Percentiles rank a stretch among this genome's conserved stretches.
phyloP scores from a whole-genome alignment of 2,888 invertebrate genomes.

The Dione vanillae region DNA sequence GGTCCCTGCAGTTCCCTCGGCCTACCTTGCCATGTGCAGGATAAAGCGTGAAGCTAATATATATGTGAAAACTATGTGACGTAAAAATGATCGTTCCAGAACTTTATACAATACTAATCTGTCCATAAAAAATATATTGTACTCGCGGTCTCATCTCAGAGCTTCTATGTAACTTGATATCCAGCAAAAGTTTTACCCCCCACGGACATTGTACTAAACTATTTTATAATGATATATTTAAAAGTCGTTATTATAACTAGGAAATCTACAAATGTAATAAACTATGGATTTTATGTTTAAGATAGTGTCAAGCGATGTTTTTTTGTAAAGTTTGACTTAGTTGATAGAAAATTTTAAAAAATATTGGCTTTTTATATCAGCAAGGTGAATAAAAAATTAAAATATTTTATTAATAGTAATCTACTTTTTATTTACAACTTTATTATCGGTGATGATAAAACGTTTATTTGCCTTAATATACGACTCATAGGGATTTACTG shows the following conservation, averaged over 20 bases:
- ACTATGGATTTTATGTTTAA: constrained; percentile 6
- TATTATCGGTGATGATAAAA: too few species aligned
- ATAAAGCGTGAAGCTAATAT: too few species aligned
- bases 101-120: neutral
- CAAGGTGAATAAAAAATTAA: neutral
- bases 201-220: constrained; percentile 51
- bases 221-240: constrained; percentile 24
- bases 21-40: too few species aligned
- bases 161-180: constrained; percentile 47
- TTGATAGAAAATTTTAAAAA: neutral
- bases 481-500: too few species aligned
- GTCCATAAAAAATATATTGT: constrained; percentile 18
- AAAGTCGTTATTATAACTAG: constrained; percentile 21
- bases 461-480: too few species aligned
- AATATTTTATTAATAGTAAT: neutral
- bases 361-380: neutral
- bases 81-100: neutral
- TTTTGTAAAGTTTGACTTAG: neutral
- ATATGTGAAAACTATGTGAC: too few species aligned
- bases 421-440: too few species aligned
- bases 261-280: constrained; percentile 9
- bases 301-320: neutral
- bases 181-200: constrained; percentile 47
- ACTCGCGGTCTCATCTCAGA: neutral
- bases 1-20: too few species aligned